These are phyloP conservation scores for Potamarius usumacintae DNA, from an alignment of 2,113 vertebrate genomes.

Conservation along the genomic window DNA sequence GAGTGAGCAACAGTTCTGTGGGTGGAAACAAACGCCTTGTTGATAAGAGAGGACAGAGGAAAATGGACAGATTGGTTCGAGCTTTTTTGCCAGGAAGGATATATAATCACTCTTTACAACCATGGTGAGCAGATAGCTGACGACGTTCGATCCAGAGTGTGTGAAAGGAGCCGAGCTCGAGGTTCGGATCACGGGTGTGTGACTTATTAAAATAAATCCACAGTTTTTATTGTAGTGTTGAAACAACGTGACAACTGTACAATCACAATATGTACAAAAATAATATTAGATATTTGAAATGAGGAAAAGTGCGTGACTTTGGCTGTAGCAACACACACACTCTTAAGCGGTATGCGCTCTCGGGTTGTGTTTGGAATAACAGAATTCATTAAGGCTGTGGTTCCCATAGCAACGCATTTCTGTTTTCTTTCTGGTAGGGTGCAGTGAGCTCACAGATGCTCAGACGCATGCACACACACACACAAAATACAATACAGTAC, in stretches of 20 bases:
- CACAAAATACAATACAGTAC: neutral
- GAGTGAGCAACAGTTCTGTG: too few species aligned
- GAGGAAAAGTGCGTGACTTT: neutral
- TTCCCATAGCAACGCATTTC: constrained; percentile 68
- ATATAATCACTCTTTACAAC: too few species aligned
- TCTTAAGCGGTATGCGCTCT: constrained; percentile 38
- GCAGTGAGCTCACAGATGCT: constrained; percentile 40
- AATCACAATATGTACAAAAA: neutral
- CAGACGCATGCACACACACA: neutral
- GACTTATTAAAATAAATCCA: neutral
- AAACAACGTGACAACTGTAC: neutral
- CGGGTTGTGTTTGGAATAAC: constrained; percentile 62
- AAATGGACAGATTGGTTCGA: too few species aligned
- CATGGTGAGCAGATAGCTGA: too few species aligned
- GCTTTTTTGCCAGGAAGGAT: too few species aligned
- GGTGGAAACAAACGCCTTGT: too few species aligned
- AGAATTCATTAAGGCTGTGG: constrained; percentile 59
- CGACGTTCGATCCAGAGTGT: neutral
- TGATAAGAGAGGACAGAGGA: too few species aligned
- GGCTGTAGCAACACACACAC: neutral
- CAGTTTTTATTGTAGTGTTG: neutral
- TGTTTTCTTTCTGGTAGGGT: constrained; percentile 49
- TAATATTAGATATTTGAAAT: neutral
- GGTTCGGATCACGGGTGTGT: neutral
- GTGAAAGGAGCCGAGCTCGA: neutral